Evolutionary conservation across 2,888 invertebrate genomes (phyloP).

Genomic region (Polymixis flavicincta): DNA sequence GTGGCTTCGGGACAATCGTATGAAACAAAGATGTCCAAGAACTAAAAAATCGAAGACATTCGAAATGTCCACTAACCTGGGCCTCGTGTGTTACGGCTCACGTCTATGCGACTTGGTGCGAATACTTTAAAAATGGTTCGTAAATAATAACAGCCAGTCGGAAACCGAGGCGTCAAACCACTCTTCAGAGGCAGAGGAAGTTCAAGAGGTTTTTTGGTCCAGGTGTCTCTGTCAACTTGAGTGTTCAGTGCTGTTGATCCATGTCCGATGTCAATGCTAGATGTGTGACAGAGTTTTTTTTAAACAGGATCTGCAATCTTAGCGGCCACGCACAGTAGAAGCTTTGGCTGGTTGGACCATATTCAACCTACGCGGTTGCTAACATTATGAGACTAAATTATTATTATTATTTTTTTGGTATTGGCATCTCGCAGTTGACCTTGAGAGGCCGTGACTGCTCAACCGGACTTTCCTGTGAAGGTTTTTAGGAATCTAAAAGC

Average conservation of each 20-base stretch:
- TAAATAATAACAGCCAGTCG: background rate
- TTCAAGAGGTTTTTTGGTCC: constrained; percentile 12
- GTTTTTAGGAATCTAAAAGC: no score
- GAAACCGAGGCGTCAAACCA: background rate
- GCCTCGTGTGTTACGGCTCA: background rate
- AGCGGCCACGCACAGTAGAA: background rate
- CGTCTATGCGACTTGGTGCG: background rate
- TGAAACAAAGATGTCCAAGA: background rate
- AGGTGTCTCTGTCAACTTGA: background rate
- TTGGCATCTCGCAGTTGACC: no score
- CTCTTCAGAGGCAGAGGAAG: background rate
- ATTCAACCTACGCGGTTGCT: background rate
- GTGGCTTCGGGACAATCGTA: background rate
- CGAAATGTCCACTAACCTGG: constrained; percentile 5
- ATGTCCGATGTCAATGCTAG: constrained; percentile 20
- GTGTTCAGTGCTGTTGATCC: background rate
- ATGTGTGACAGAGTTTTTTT: background rate
- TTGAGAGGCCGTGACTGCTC: no score
- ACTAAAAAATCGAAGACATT: background rate
- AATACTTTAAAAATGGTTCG: background rate
- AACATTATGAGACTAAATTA: background rate
- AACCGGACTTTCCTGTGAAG: no score
- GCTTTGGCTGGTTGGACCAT: background rate
- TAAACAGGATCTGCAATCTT: background rate
- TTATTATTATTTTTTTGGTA: no score